phyloP scores from a whole-genome alignment of 2,113 vertebrate genomes.

The Atherinomorus stipes region DNA sequence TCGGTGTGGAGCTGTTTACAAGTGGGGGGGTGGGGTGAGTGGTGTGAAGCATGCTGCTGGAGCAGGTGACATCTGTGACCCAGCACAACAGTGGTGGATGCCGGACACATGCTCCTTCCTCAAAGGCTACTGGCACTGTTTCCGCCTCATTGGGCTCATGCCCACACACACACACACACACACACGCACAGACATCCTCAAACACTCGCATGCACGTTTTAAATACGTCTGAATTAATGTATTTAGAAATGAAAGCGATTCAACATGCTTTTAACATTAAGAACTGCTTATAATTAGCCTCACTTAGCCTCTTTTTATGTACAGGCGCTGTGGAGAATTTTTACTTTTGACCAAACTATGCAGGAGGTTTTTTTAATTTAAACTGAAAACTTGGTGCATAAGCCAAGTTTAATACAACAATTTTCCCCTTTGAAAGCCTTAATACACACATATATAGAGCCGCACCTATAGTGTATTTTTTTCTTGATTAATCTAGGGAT shows the following conservation, averaged over 20 bases:
- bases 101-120: constrained; percentile 67
- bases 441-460: no score
- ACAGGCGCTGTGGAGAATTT: no score
- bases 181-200: constrained; percentile 8
- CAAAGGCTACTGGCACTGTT: constrained; percentile 56
- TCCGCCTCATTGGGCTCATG: constrained; percentile 52
- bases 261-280: not conserved
- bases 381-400: no score
- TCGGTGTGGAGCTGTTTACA: constrained; percentile 21
- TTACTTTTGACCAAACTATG: constrained; percentile 19
- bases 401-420: no score
- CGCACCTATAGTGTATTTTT: no score
- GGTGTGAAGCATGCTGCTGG: constrained; percentile 53
- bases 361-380: no score
- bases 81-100: constrained; percentile 56
- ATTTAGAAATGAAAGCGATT: constrained; percentile 5
- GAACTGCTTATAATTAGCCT: not conserved
- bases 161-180: constrained; percentile 10
- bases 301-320: no score
- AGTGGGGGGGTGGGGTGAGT: constrained; percentile 19
- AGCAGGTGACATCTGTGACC: constrained; percentile 76
- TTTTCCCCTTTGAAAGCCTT: no score
- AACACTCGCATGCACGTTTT: not conserved
- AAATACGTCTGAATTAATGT: constrained; percentile 4
- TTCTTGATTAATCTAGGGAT: no score